Percentiles rank a stretch among this genome's conserved stretches.
phyloP scores from a whole-genome alignment of 2,888 invertebrate genomes.

The Thera obeliscata region DNA sequence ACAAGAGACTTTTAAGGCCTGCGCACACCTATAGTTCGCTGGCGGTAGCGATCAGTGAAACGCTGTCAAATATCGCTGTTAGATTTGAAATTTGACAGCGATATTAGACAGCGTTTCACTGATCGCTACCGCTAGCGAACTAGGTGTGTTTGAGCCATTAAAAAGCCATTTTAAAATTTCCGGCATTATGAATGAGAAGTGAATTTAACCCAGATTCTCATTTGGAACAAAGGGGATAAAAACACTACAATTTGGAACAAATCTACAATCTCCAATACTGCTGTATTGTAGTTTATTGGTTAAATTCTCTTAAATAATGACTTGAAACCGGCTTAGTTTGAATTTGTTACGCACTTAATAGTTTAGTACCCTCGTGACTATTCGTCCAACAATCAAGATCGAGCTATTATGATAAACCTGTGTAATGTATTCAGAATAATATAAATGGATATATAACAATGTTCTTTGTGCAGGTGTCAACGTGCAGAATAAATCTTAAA shows the following conservation, averaged over 20 bases:
- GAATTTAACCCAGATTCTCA: conserved; percentile 6
- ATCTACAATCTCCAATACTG: no score
- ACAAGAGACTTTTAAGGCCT: no score
- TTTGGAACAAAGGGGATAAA: neutral
- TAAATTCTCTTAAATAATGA: neutral
- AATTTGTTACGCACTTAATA: conserved; percentile 34
- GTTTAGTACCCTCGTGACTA: conserved; percentile 60
- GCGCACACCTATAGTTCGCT: no score
- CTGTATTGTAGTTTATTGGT: conserved; percentile 15
- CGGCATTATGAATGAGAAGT: no score
- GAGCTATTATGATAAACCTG: conserved; percentile 52
- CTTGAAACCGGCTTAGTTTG: conserved; percentile 21
- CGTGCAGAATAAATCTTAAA: conserved; percentile 34
- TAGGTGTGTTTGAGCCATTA: no score
- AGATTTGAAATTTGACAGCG: no score
- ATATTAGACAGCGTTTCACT: no score
- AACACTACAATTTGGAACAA: no score
- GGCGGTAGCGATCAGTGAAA: no score
- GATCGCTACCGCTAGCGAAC: no score
- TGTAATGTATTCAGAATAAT: conserved; percentile 40
- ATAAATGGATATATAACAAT: conserved; percentile 27
- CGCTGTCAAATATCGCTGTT: no score
- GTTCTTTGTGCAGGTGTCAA: conserved; percentile 33
- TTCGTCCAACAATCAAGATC: conserved; percentile 55
- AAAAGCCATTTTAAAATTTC: no score